phyloP scores from a whole-genome alignment of 1,140 invertebrate genomes.

The Tetramorium parvispinum region DNA sequence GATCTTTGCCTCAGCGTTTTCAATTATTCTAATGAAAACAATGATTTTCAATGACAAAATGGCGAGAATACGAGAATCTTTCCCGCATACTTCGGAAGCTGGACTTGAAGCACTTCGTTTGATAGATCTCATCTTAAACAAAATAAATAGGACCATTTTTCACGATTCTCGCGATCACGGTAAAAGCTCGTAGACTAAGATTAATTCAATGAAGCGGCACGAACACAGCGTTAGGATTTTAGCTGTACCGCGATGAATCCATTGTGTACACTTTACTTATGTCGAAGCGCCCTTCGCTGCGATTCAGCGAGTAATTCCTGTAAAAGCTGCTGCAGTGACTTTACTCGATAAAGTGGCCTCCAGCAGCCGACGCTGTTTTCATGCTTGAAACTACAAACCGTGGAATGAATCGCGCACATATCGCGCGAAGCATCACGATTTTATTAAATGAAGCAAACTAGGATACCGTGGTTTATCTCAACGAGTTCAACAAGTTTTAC shows the following conservation, averaged over 20 bases:
- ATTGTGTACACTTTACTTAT: slow-evolving; percentile 55
- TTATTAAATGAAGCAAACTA: slow-evolving; percentile 42
- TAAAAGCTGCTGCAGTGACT: slow-evolving; percentile 74
- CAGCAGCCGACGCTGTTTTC: slow-evolving; percentile 11
- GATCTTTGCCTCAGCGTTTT: background rate
- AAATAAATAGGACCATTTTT: slow-evolving; percentile 58
- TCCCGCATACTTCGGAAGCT: background rate
- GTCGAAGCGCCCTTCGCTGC: slow-evolving; percentile 35
- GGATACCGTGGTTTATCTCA: slow-evolving; percentile 30
- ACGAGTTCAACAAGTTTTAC: slow-evolving; percentile 8
- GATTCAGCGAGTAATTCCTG: slow-evolving; percentile 62
- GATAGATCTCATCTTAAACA: slow-evolving; percentile 47
- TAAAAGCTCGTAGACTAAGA: slow-evolving; percentile 41
- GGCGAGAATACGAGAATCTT: background rate
- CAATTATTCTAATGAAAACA: background rate
- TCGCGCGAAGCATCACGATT: slow-evolving; percentile 15
- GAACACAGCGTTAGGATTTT: slow-evolving; percentile 12
- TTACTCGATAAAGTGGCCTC: slow-evolving; percentile 65
- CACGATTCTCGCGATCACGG: slow-evolving; percentile 40
- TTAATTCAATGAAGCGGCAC: slow-evolving; percentile 35
- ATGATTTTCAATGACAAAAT: slow-evolving; percentile 5
- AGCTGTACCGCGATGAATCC: slow-evolving; percentile 46
- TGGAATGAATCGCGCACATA: slow-evolving; percentile 4
- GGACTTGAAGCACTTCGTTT: background rate
- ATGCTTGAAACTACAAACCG: background rate